Conservation (phyloP, 2,113 vertebrate genomes). For the Bubalus kerabau region DNA sequence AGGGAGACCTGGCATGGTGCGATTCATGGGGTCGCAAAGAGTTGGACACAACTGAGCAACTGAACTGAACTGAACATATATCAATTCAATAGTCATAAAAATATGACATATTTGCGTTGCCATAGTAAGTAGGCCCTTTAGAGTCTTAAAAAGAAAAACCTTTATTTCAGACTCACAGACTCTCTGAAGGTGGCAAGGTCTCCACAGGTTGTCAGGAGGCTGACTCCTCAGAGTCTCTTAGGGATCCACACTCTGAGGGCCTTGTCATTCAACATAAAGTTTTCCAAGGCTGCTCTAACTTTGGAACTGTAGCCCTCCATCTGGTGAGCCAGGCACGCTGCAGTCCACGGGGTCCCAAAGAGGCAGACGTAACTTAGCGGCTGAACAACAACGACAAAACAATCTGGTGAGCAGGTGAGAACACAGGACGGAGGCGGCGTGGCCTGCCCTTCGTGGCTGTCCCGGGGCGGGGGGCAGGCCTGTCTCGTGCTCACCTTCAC, state of each 20-base stretch:
- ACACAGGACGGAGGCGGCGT: too few species aligned
- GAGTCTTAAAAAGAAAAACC: not conserved
- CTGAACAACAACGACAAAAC: rapidly evolving
- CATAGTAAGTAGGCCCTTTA: not conserved
- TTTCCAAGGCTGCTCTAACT: not conserved
- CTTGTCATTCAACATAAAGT: not conserved
- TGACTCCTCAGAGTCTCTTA: not conserved
- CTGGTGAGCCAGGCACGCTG: not conserved
- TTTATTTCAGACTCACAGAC: not conserved
- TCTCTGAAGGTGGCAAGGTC: not conserved
- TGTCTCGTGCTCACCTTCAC: too few species aligned
- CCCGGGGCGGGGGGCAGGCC: not conserved
- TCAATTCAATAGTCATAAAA: too few species aligned
- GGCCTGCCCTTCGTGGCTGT: not conserved
- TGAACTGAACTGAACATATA: too few species aligned
- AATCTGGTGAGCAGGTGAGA: not conserved
- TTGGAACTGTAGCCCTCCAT: not conserved
- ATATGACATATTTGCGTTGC: not conserved
- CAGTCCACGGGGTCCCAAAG: not conserved
- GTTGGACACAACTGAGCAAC: too few species aligned
- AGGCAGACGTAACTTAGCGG: not conserved
- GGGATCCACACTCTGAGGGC: not conserved
- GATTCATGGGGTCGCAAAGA: too few species aligned
- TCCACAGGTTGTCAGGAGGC: not conserved
- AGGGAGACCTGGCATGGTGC: too few species aligned